These are phyloP conservation scores for Sphaeramia orbicularis DNA, from an alignment of 2,797 vertebrate species.

Conservation along the genomic window DNA sequence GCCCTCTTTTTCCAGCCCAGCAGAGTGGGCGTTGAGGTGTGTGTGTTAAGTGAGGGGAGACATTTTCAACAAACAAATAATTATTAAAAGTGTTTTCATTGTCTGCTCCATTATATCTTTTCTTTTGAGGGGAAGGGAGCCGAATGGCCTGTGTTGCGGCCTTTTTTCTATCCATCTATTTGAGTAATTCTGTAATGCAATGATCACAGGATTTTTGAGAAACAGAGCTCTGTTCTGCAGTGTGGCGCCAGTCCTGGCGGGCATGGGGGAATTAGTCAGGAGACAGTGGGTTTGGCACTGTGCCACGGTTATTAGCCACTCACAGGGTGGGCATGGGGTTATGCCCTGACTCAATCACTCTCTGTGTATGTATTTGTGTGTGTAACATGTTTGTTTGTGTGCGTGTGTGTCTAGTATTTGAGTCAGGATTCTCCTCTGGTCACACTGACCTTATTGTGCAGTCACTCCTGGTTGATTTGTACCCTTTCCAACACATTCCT, in stretches of 20 bases:
- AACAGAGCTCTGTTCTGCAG: conserved; percentile 77
- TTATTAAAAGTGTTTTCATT: conserved; percentile 51
- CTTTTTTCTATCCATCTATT: conserved; percentile 73
- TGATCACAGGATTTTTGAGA: conserved; percentile 76
- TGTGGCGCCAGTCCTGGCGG: conserved; percentile 81
- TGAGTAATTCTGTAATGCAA: conserved; percentile 66
- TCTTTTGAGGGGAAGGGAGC: conserved; percentile 47
- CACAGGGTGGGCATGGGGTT: conserved; percentile 78
- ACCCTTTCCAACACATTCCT: conserved; percentile 79
- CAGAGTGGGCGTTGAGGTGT: conserved; percentile 49
- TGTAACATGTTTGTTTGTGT: conserved; percentile 70
- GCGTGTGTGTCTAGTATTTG: conserved; percentile 46
- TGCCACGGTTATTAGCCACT: conserved; percentile 85
- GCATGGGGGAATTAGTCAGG: conserved; percentile 82
- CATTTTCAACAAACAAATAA: conserved; percentile 51
- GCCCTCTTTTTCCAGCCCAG: conserved; percentile 69
- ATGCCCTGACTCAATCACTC: conserved; percentile 73
- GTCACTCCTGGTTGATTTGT: conserved; percentile 79
- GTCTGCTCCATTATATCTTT: conserved; percentile 50
- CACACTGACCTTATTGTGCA: conserved; percentile 82
- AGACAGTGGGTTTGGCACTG: conserved; percentile 90
- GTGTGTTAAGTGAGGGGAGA: conserved; percentile 41
- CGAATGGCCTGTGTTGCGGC: conserved; percentile 43
- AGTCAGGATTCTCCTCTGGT: conserved; percentile 73
- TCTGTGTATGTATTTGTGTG: conserved; percentile 70